Conservation (phyloP, 53 echinoderm and acorn worm species). For the Astropecten irregularis region DNA sequence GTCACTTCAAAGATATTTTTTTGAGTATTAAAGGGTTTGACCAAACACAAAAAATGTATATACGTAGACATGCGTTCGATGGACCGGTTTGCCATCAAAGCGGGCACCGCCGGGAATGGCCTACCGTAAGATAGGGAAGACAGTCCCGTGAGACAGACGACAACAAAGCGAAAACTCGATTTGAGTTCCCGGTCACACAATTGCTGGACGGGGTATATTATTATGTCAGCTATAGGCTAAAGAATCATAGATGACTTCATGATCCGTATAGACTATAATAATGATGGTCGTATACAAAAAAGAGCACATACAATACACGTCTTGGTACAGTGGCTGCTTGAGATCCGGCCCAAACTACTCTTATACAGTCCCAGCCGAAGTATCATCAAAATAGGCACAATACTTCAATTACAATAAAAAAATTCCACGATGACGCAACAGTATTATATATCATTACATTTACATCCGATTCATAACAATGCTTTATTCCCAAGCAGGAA, state of each 20-base stretch:
- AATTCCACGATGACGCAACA: too few species aligned
- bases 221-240: background rate
- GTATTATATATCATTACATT: too few species aligned
- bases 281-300: background rate
- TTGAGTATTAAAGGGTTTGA: too few species aligned
- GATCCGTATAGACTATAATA: background rate
- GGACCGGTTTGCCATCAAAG: background rate
- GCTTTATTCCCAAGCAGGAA: too few species aligned
- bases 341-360: too few species aligned
- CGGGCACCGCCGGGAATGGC: background rate
- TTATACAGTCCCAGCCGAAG: too few species aligned
- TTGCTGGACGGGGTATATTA: background rate
- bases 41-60: too few species aligned
- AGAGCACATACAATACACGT: background rate
- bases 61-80: background rate
- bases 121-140: background rate
- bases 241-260: slow-evolving; percentile 37
- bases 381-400: too few species aligned
- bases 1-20: slow-evolving; percentile 29
- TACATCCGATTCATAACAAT: too few species aligned
- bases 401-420: too few species aligned
- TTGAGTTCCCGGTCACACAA: background rate
- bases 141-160: background rate
- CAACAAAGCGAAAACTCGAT: slow-evolving; percentile 20
- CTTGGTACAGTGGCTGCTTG: too few species aligned